Conservation (phyloP, 2,888 invertebrate species). For the Himalopsyche kuldschensis region DNA sequence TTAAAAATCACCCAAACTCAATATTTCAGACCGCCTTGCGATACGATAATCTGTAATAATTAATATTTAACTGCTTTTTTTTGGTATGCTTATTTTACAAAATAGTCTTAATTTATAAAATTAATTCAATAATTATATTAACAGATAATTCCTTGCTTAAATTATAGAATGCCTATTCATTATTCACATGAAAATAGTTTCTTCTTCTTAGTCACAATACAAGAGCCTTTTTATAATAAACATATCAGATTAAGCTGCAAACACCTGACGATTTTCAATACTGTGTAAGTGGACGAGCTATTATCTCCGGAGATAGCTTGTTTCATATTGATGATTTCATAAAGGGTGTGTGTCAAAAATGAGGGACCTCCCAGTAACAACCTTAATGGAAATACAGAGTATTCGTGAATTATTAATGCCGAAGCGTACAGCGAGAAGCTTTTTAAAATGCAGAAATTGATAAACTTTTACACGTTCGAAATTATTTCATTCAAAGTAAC, state of each 20-base stretch:
- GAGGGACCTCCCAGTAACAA: not conserved
- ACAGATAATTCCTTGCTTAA: too few relatives aligned
- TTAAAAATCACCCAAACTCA: too few relatives aligned
- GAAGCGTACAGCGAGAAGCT: not conserved
- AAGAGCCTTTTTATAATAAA: too few relatives aligned
- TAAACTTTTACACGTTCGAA: not conserved
- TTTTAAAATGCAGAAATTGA: not conserved
- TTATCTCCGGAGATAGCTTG: not conserved
- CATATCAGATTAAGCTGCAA: not conserved
- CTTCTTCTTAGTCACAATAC: too few relatives aligned
- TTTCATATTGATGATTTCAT: not conserved
- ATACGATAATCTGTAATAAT: too few relatives aligned
- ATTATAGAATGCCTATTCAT: too few relatives aligned
- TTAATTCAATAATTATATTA: too few relatives aligned
- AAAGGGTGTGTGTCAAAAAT: not conserved
- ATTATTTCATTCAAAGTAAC: not conserved
- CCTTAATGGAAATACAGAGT: conserved; percentile 22
- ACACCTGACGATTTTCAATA: not conserved
- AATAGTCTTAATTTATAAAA: too few relatives aligned
- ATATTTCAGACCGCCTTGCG: too few relatives aligned
- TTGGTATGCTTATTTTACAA: too few relatives aligned
- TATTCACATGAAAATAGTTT: too few relatives aligned
- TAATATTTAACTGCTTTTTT: too few relatives aligned
- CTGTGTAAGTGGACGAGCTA: not conserved
- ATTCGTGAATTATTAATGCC: conserved; percentile 19